Conservation (phyloP, 2,888 invertebrate species). For the Papilio gigon region DNA sequence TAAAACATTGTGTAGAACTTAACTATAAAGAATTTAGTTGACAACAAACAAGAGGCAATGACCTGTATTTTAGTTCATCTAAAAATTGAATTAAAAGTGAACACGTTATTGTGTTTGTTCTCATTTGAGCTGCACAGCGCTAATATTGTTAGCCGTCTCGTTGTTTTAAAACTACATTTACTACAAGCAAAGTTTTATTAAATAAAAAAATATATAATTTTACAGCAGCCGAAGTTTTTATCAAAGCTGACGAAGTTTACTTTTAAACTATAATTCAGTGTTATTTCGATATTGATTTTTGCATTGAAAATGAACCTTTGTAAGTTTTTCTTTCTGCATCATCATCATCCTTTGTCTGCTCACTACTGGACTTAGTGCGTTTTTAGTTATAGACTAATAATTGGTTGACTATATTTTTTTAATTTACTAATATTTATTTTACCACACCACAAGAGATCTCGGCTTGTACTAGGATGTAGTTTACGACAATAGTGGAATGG, state of each 20-base stretch:
- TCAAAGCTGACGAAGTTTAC: background rate
- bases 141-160: background rate
- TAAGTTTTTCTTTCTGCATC: background rate
- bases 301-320: background rate
- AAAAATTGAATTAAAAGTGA: conserved; percentile 27
- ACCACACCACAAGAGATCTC: too few species aligned
- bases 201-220: background rate
- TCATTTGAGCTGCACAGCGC: background rate
- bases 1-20: background rate
- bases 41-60: conserved; percentile 8
- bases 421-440: too few species aligned
- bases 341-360: too few species aligned
- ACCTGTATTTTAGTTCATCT: conserved; percentile 1
- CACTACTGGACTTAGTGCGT: background rate
- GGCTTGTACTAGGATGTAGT: too few species aligned
- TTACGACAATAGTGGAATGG: too few species aligned
- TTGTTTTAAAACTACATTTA: background rate
- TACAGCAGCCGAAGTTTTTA: background rate
- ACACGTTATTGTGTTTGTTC: conserved; percentile 13
- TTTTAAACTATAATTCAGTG: background rate
- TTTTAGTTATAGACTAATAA: too few species aligned
- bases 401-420: too few species aligned
- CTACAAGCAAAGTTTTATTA: background rate
- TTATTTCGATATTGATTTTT: background rate
- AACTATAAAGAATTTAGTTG: background rate